These are phyloP conservation scores for Glomeris maerens DNA, from an alignment of 1,140 invertebrate species.

Conservation along the genomic window DNA sequence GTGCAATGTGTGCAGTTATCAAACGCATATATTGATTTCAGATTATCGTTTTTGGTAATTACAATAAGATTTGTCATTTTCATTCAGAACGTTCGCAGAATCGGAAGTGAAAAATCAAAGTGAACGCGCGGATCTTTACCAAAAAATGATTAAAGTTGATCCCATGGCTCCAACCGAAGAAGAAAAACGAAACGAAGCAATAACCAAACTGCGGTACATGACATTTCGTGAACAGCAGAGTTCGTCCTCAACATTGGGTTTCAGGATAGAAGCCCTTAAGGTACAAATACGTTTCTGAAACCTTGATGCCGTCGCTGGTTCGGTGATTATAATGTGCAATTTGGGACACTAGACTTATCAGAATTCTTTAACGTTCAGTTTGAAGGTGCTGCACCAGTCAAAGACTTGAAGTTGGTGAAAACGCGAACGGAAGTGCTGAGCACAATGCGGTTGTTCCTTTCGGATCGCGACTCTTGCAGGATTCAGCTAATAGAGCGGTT, in stretches of 20 bases:
- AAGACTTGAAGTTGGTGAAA: conserved; percentile 49
- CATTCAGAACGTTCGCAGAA: conserved; percentile 67
- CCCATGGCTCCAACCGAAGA: conserved; percentile 64
- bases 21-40: background rate
- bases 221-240: conserved; percentile 85
- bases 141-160: conserved; percentile 89
- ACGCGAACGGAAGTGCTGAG: conserved; percentile 58
- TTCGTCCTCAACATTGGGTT: conserved; percentile 80
- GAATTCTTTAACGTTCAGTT: conserved; percentile 26
- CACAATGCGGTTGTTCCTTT: conserved; percentile 63
- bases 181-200: conserved; percentile 58
- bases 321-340: background rate
- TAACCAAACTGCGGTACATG: conserved; percentile 90
- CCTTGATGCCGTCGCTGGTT: background rate
- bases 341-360: background rate
- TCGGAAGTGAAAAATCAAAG: conserved; percentile 75
- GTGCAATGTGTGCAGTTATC: background rate
- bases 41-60: background rate
- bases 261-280: conserved; percentile 91
- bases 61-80: background rate
- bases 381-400: conserved; percentile 26
- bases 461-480: conserved; percentile 45
- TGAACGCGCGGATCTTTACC: conserved; percentile 61
- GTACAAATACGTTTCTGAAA: conserved; percentile 29
- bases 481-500: conserved; percentile 55